Evolutionary conservation across 1,140 invertebrate genomes (phyloP).

Genomic region (Physella acuta): DNA sequence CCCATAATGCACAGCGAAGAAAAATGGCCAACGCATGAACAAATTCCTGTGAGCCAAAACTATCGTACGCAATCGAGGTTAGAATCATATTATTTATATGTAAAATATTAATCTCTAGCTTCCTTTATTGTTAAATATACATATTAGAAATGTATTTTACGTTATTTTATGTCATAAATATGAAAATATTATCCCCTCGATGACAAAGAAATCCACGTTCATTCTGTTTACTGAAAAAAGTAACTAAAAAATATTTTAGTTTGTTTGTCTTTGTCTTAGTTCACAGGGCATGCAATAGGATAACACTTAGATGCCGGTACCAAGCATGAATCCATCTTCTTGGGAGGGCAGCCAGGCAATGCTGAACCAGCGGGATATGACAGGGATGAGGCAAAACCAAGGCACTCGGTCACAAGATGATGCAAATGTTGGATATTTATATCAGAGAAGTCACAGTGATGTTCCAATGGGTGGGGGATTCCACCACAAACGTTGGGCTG

Average conservation of each 20-base stretch:
- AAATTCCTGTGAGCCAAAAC: slow-evolving; percentile 9
- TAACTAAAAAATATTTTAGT: background rate
- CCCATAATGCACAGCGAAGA: slow-evolving; percentile 16
- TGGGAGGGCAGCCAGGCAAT: slow-evolving; percentile 51
- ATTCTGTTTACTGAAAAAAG: background rate
- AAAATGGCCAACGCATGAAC: slow-evolving; percentile 17
- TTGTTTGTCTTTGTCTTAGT: slow-evolving; percentile 30
- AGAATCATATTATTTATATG: background rate
- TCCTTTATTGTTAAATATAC: no score
- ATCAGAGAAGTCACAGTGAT: slow-evolving; percentile 77
- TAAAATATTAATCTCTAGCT: no score
- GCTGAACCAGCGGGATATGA: slow-evolving; percentile 48
- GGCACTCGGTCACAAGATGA: slow-evolving; percentile 71
- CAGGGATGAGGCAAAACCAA: slow-evolving; percentile 37
- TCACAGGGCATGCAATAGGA: slow-evolving; percentile 41
- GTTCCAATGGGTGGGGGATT: slow-evolving; percentile 69
- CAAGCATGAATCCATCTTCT: slow-evolving; percentile 52
- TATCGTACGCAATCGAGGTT: slow-evolving; percentile 24
- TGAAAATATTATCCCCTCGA: no score
- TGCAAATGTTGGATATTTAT: slow-evolving; percentile 83
- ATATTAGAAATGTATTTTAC: no score
- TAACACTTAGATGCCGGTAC: slow-evolving; percentile 47
- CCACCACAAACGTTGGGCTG: slow-evolving; percentile 75
- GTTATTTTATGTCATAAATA: no score
- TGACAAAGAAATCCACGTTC: slow-evolving; percentile 26